Conservation (phyloP, 2,113 vertebrate species). For the Bujurquina vittata region DNA sequence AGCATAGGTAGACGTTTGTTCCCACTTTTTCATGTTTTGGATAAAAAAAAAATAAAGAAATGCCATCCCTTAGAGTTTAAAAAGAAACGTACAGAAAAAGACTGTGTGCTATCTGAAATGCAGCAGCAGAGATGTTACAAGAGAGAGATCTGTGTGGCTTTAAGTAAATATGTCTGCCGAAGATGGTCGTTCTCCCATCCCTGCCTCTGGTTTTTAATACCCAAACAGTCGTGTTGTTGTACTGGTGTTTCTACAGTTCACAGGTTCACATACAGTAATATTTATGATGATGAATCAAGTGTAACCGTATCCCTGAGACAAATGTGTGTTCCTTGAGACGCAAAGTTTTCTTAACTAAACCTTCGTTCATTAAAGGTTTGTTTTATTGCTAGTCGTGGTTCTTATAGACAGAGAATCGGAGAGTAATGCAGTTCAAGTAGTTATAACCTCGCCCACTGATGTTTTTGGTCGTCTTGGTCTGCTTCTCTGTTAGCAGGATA, state of each 20-base stretch:
- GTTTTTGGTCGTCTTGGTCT: too few relatives aligned
- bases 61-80: neutral
- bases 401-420: too few relatives aligned
- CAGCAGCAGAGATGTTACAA: neutral
- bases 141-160: neutral
- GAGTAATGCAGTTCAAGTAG: too few relatives aligned
- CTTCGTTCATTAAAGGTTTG: too few relatives aligned
- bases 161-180: neutral
- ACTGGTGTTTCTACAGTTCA: neutral
- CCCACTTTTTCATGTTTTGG: neutral
- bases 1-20: neutral
- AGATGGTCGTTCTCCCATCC: neutral
- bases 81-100: neutral
- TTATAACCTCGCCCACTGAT: too few relatives aligned
- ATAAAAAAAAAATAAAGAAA: neutral
- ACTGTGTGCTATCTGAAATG: neutral
- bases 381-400: too few relatives aligned
- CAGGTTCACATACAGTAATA: neutral
- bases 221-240: neutral
- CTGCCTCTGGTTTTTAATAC: neutral
- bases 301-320: too few relatives aligned
- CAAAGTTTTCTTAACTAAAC: too few relatives aligned
- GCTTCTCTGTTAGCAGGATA: too few relatives aligned
- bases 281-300: too few relatives aligned
- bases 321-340: too few relatives aligned